A percentile compares a stretch with the other conserved stretches of the same genome.
These are phyloP conservation scores for Cyprichromis sp. DNA, from an alignment of 2,113 vertebrate species.

Conservation along the genomic window DNA sequence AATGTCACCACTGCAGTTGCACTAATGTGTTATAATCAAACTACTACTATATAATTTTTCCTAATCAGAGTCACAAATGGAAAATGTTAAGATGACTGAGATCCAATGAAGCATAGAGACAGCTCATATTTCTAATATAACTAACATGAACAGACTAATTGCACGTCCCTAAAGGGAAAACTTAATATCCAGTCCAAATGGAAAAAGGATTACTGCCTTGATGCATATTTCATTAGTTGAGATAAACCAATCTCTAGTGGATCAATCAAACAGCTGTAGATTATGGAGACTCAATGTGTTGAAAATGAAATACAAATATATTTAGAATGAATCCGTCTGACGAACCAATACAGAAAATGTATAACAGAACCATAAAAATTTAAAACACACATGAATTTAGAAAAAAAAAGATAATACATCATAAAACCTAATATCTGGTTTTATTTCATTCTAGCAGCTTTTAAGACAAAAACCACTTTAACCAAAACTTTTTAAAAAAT, in stretches of 20 bases:
- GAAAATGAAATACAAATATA: background rate
- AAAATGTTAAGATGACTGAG: background rate
- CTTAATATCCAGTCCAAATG: background rate
- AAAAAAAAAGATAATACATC: background rate
- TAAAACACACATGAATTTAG: background rate
- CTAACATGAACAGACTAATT: background rate
- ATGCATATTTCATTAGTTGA: background rate
- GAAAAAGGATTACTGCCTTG: background rate
- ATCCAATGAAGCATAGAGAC: background rate
- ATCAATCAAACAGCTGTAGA: background rate
- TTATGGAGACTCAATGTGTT: background rate
- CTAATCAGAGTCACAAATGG: conserved; percentile 14
- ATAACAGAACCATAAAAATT: background rate
- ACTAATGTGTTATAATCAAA: conserved; percentile 14
- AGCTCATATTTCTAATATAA: background rate
- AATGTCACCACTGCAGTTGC: background rate
- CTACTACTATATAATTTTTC: background rate
- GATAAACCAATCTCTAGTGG: background rate
- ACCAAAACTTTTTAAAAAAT: background rate
- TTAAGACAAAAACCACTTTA: background rate
- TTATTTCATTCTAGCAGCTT: background rate
- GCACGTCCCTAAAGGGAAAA: background rate
- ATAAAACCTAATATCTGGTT: background rate
- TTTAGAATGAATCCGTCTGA: background rate
- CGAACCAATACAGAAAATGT: background rate